These are phyloP conservation scores for Vulpes vulpes DNA, from an alignment of 2,113 vertebrate genomes.

Conservation along the genomic window DNA sequence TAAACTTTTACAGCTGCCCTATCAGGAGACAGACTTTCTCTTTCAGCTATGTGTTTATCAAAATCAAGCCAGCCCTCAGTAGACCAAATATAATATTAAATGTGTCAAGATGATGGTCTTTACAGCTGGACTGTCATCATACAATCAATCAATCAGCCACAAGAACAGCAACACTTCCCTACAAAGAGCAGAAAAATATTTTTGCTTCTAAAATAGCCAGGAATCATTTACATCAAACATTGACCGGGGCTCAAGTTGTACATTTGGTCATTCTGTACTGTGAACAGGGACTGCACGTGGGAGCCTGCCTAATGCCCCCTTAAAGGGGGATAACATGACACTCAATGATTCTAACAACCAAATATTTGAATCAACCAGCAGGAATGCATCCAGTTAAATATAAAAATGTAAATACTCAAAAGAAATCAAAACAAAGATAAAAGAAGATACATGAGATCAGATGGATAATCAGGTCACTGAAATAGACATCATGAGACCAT, in stretches of 20 bases:
- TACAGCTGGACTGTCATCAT: slow-evolving; percentile 9
- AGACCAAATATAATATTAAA: slow-evolving; percentile 61
- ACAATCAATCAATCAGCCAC: slow-evolving; percentile 57
- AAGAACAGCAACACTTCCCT: slow-evolving; percentile 18
- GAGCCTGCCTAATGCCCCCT: neutral
- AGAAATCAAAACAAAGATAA: neutral
- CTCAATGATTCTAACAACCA: neutral
- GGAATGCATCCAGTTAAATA: neutral
- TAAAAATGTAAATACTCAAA: neutral
- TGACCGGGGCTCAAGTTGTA: neutral
- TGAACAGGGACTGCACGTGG: neutral
- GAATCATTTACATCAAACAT: neutral
- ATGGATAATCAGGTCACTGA: neutral
- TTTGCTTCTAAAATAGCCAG: slow-evolving; percentile 26
- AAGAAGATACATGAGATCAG: neutral
- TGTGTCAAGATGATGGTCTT: slow-evolving; percentile 68
- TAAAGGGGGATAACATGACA: neutral
- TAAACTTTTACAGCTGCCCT: slow-evolving; percentile 12
- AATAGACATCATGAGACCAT: neutral
- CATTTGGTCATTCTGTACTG: neutral
- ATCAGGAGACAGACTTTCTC: neutral
- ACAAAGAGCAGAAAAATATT: slow-evolving; percentile 31
- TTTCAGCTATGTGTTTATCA: slow-evolving; percentile 63
- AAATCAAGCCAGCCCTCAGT: slow-evolving; percentile 49
- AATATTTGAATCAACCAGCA: neutral